Base-by-base conservation (phyloP, 2,113 vertebrate species). In the Dasyurus viverrinus region DNA sequence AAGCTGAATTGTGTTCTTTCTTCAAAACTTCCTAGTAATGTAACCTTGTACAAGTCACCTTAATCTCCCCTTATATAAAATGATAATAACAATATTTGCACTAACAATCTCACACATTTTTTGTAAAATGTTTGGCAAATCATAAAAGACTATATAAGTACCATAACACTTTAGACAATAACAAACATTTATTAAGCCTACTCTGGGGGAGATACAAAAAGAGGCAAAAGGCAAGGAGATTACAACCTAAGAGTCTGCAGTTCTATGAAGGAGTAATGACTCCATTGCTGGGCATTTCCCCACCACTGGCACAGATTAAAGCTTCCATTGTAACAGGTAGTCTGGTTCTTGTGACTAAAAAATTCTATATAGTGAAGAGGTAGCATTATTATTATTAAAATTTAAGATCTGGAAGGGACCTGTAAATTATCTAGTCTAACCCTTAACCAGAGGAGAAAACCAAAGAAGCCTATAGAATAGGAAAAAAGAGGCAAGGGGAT, bases 11-110 rank as follows among this genome's bases (percentile, higher is more conserved):
- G 5, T 0, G 53, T 48, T 50, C 93, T 42, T 47, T 25, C 46
- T 89, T n/a, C 27, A 6, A 12, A 2, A 0, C 8, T 26, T 23
- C 23, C 57, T 0, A 48, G 25, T 42, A 6, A 1, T 1, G 54
- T 3, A 47, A 19, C 47, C 48, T 25, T 24, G 46, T 25, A 25
- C 19, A 8, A 10, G 23, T 42, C 53, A 8, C 5, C 84, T 54
- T 12, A 54, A 22, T 27, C 22, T 23, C 54, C 42, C 47, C 55
- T 19, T 55, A 46, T 52, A 27, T 10, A 25, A 52, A 76, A 91
- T 53, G 30, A 24, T 19, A 2, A 2, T 5, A 42, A 27, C 19
- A 84, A 42, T 42, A 84, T 7, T 84, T 84, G 60, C 7, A 84
- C 7, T 84, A 42, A 84, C 22, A 5, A 1, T 19, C 0, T 36